phyloP scores from a whole-genome alignment of 2,797 vertebrate species.

The Crocidura indochinensis region DNA sequence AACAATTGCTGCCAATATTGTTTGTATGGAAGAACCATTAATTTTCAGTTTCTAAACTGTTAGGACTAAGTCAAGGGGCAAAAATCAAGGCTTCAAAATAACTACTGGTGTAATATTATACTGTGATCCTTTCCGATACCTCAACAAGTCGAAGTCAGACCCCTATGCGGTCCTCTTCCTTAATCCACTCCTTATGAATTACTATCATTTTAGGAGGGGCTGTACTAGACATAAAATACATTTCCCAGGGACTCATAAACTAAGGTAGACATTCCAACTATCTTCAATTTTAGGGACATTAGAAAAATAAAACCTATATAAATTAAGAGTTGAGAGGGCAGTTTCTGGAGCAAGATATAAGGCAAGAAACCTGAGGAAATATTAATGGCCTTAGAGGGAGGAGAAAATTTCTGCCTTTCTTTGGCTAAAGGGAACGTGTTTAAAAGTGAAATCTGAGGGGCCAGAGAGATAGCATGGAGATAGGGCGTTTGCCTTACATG shows the following conservation, averaged over 20 bases:
- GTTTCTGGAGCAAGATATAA: constrained; percentile 85
- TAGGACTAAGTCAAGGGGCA: constrained; percentile 4
- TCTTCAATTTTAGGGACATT: constrained; percentile 85
- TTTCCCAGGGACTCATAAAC: constrained; percentile 81
- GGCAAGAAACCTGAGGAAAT: constrained; percentile 70
- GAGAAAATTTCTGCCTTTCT: too few relatives aligned
- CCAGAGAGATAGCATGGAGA: too few relatives aligned
- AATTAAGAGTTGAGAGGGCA: constrained; percentile 81
- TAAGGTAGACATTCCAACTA: constrained; percentile 84
- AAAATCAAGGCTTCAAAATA: constrained; percentile 2
- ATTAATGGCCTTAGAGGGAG: constrained; percentile 77
- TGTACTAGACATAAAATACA: constrained; percentile 80
- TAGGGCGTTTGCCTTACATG: too few relatives aligned
- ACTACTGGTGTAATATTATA: constrained; percentile 13
- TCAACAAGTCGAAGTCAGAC: constrained; percentile 45
- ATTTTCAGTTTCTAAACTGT: neutral
- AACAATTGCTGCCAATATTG: neutral
- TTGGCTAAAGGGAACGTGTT: too few relatives aligned
- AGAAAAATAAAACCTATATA: constrained; percentile 83
- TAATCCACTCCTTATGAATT: neutral
- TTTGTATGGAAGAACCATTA: neutral
- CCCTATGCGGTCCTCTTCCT: constrained; percentile 48
- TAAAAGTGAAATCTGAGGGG: too few relatives aligned
- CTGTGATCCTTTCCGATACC: constrained; percentile 42
- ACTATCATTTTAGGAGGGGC: constrained; percentile 67